phyloP scores from a whole-genome alignment of 2,113 vertebrate species.

The Catagonus wagneri region DNA sequence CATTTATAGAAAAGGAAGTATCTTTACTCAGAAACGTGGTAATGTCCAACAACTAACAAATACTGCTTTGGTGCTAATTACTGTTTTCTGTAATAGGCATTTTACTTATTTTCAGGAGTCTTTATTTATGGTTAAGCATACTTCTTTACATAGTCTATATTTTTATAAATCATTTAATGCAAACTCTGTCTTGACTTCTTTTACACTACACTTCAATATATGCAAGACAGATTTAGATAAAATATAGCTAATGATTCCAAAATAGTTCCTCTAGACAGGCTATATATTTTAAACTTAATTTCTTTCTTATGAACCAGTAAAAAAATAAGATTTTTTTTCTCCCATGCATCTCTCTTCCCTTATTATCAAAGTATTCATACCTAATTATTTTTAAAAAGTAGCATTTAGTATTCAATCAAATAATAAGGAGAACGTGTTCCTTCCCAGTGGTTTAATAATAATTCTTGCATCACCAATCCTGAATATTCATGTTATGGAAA shows the following conservation, averaged over 20 bases:
- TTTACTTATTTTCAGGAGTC: constrained; percentile 29
- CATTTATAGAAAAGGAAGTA: constrained; percentile 34
- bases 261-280: constrained; percentile 50
- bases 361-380: constrained; percentile 73
- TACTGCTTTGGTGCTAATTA: not conserved
- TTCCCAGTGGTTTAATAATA: constrained; percentile 81
- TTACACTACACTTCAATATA: constrained; percentile 63
- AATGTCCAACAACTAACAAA: not conserved
- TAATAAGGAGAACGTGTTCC: constrained; percentile 75
- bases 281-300: constrained; percentile 69
- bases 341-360: constrained; percentile 59
- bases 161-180: constrained; percentile 55
- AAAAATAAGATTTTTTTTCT: constrained; percentile 46
- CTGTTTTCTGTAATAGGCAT: not conserved
- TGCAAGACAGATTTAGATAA: constrained; percentile 37
- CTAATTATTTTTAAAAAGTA: constrained; percentile 77
- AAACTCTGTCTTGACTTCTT: constrained; percentile 43
- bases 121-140: not conserved
- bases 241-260: constrained; percentile 70
- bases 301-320: constrained; percentile 41
- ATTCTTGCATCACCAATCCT: constrained; percentile 69
- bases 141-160: constrained; percentile 38
- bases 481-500: constrained; percentile 72
- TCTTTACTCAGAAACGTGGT: not conserved
- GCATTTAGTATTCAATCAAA: constrained; percentile 77